These are phyloP conservation scores for Parotia lawesii DNA, from an alignment of 2,113 vertebrate genomes.

Conservation along the genomic window DNA sequence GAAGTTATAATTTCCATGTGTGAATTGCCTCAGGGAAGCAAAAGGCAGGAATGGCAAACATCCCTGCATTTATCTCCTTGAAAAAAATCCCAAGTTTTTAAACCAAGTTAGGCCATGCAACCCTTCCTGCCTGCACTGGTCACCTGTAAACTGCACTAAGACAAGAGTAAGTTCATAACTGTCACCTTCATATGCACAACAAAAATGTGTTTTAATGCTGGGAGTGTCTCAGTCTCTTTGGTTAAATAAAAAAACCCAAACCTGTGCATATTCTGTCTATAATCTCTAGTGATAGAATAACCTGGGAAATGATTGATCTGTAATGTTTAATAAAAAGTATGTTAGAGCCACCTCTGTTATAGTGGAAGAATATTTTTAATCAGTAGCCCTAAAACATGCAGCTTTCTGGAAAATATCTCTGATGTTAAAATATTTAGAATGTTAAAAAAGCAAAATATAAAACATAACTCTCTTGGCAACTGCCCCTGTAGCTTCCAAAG, in stretches of 20 bases:
- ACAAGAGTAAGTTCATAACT: background rate
- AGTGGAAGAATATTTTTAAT: conserved; percentile 41
- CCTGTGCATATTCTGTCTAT: background rate
- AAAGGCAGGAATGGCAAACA: background rate
- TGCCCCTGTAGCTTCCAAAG: background rate
- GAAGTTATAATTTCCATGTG: background rate
- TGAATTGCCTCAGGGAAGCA: background rate
- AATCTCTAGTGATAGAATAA: conserved; percentile 29
- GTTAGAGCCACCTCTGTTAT: conserved; percentile 15
- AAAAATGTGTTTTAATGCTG: background rate
- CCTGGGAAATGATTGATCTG: conserved; percentile 32
- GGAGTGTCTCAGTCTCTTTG: background rate
- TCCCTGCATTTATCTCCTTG: background rate
- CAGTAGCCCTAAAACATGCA: conserved; percentile 19
- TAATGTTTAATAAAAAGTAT: background rate
- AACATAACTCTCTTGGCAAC: background rate
- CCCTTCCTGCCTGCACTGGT: background rate
- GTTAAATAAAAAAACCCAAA: background rate
- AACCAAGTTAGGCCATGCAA: background rate
- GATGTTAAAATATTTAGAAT: background rate
- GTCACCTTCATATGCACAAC: background rate
- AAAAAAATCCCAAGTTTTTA: conserved; percentile 3
- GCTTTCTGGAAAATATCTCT: conserved; percentile 13
- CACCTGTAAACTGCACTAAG: background rate
- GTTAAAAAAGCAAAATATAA: background rate